A percentile compares a stretch with the other conserved stretches of the same genome.
Conservation (phyloP, 1,140 invertebrate species). For the Drosophila chauvacae region DNA sequence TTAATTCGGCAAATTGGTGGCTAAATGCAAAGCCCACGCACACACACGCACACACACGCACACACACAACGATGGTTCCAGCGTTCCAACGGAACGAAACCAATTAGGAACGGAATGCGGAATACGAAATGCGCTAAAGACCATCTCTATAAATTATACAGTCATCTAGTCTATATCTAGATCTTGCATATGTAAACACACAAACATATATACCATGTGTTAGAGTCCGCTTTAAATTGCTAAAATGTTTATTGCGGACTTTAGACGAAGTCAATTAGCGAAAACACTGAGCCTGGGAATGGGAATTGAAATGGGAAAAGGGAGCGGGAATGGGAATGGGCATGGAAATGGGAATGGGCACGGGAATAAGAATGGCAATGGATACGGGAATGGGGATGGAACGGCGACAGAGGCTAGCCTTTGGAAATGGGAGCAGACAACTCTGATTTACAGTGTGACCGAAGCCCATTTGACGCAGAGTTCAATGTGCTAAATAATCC, state of each 20-base stretch:
- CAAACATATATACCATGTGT: conserved; percentile 12
- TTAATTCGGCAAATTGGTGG: conserved; percentile 39
- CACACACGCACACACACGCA: conserved; percentile 2
- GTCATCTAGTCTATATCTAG: conserved; percentile 39
- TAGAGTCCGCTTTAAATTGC: conserved; percentile 54
- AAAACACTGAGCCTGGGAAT: conserved; percentile 60
- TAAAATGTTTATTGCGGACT: conserved; percentile 67
- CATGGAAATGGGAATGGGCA: neutral
- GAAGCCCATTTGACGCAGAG: conserved; percentile 42
- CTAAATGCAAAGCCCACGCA: conserved; percentile 42
- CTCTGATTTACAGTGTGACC: conserved; percentile 40
- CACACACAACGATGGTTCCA: neutral
- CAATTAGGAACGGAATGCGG: conserved; percentile 76
- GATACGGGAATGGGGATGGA: conserved; percentile 4
- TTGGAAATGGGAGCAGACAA: conserved; percentile 27
- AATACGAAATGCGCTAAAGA: conserved; percentile 74
- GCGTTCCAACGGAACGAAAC: conserved; percentile 12
- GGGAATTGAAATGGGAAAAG: conserved; percentile 11
- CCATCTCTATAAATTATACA: conserved; percentile 59
- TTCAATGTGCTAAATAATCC: conserved; percentile 75
- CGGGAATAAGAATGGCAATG: conserved; percentile 1
- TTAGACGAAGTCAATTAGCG: conserved; percentile 73
- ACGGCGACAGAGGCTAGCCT: conserved; percentile 9
- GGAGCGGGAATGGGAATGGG: neutral
- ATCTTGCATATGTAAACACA: conserved; percentile 34